Base-by-base conservation (phyloP, 2,888 invertebrate species). In the Oscheius sp. region DNA sequence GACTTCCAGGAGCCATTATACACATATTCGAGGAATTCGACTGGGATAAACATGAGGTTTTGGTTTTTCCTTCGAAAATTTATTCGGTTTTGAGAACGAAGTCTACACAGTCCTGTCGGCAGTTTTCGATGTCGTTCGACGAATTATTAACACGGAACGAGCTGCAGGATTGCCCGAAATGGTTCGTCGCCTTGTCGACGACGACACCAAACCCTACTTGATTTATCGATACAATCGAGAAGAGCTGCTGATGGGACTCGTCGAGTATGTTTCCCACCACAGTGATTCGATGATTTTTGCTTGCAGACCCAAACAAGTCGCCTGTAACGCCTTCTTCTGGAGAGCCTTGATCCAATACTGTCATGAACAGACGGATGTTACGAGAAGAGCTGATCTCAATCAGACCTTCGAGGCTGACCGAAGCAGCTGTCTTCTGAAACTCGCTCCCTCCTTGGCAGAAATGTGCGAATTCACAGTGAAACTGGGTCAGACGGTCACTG, bases 261-360 rank as follows among this genome's bases (percentile, higher is more conserved):
- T 29, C 33, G 29, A 57, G 57, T 57, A 2, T 57, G 29, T 57
- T 10, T 29, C 29, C n/a, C 29, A 21, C 21, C 21, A 21, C 21
- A 21, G 21, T 21, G 21, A 21, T 21, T 21, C 21, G 21, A 21
- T 21, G 21, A 21, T 21, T 21, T 21, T 21, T 21, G 21, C 57
- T 57, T 42, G 3, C 7, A 57, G 57, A 29, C 57, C 57, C 2
- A 57, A 57, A 57, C 57, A 57, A 32, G 33, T 57, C 9, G 57
- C 57, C 29, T 32, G 57, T 32, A 32, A 57, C 29, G 57, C 33
- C 10, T 57, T 57, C 57, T 57, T 57, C 57, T 57, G 57, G 57
- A 29, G 57, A 57, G 57, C 57, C 7, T 32, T 57, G 57, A 57
- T 57, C 10, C 57, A 57, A 7, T 57, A 57, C 29, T 57, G 57